Percentiles rank a stretch among this genome's conserved stretches.
phyloP scores from a whole-genome alignment of 1,140 invertebrate species.

The Odontomachus brunneus region DNA sequence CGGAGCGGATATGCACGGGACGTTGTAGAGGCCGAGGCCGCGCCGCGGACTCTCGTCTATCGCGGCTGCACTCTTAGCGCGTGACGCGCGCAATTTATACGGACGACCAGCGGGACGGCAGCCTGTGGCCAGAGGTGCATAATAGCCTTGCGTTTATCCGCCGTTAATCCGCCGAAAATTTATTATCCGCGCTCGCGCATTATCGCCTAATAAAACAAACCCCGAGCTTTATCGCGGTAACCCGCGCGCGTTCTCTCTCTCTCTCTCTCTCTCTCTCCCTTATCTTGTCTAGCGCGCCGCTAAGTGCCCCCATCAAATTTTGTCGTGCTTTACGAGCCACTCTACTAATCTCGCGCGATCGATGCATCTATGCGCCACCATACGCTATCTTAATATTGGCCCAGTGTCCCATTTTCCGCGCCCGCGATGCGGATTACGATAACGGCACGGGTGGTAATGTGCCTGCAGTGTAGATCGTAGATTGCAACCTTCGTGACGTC shows the following conservation, averaged over 20 bases:
- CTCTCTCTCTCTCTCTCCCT: too few species aligned
- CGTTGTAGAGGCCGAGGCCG: background rate
- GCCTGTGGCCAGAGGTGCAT: background rate
- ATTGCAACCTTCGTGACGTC: slow-evolving; percentile 38
- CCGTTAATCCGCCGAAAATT: slow-evolving; percentile 54
- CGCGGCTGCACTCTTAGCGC: slow-evolving; percentile 33
- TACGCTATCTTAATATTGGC: slow-evolving; percentile 28
- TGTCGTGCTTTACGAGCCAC: slow-evolving; percentile 29
- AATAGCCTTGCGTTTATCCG: slow-evolving; percentile 42
- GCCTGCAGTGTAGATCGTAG: background rate
- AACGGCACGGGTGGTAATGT: slow-evolving; percentile 5
- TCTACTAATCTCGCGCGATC: slow-evolving; percentile 47
- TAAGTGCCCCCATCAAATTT: slow-evolving; percentile 30
- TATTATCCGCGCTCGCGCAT: slow-evolving; percentile 48
- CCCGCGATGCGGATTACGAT: slow-evolving; percentile 19
- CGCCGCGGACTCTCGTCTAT: slow-evolving; percentile 19
- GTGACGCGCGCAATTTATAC: slow-evolving; percentile 42
- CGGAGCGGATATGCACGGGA: slow-evolving; percentile 3
- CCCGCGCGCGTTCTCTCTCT: too few species aligned
- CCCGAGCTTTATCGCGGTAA: slow-evolving; percentile 12
- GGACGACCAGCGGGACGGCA: background rate
- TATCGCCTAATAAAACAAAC: slow-evolving; percentile 56
- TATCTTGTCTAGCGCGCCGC: slow-evolving; percentile 18
- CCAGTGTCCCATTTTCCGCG: slow-evolving; percentile 38
- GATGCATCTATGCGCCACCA: background rate